Evolutionary conservation across 1,140 invertebrate species (phyloP).

Genomic region (Lineus longissimus): DNA sequence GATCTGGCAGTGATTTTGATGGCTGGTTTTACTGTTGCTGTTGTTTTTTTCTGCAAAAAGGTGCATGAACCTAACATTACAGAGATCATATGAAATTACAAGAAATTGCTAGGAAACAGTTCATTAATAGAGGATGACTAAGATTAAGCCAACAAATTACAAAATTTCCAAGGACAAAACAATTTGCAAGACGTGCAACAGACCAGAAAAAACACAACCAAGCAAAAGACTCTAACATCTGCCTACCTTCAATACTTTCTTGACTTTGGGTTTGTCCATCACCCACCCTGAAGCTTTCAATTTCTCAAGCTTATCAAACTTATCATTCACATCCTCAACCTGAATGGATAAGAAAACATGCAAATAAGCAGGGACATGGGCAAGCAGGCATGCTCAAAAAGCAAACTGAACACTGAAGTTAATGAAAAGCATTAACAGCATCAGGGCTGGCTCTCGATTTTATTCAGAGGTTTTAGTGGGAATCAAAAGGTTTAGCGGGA

Average conservation of each 20-base stretch:
- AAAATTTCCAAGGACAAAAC: too few species aligned
- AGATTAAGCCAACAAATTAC: too few species aligned
- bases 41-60: slow-evolving; percentile 34
- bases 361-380: slow-evolving; percentile 9
- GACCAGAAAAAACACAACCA: too few species aligned
- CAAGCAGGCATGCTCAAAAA: background rate
- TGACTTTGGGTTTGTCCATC: slow-evolving; percentile 19
- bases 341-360: slow-evolving; percentile 15
- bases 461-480: background rate
- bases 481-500: too few species aligned
- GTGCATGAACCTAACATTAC: slow-evolving; percentile 6
- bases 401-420: background rate
- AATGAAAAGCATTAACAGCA: background rate
- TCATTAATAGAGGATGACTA: too few species aligned
- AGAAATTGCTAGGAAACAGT: background rate
- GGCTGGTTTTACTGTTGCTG: slow-evolving; percentile 25
- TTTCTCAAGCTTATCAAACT: slow-evolving; percentile 38
- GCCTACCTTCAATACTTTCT: slow-evolving; percentile 32
- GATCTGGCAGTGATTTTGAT: slow-evolving; percentile 25
- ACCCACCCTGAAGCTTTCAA: slow-evolving; percentile 40
- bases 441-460: background rate
- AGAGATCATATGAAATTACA: background rate
- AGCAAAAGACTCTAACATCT: background rate
- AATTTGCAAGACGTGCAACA: too few species aligned
- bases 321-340: slow-evolving; percentile 48